Conservation (phyloP, 2,113 vertebrate species). For the Pica pica region DNA sequence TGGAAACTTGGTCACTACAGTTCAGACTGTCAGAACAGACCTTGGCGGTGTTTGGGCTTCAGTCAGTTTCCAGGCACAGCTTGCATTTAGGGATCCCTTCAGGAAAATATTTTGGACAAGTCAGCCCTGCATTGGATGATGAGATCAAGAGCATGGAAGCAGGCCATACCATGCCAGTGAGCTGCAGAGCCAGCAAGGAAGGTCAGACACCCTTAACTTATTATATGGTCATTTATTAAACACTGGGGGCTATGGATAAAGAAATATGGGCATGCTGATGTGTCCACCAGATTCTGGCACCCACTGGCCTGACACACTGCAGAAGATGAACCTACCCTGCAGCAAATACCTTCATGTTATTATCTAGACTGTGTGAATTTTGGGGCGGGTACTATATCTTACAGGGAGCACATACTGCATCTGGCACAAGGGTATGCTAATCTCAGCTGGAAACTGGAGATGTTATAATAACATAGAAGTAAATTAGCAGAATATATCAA, state of each 20-base stretch:
- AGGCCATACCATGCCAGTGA: no score
- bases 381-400: neutral
- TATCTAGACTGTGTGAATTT: neutral
- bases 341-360: neutral
- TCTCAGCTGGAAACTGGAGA: neutral
- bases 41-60: neutral
- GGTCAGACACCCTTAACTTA: rapidly evolving
- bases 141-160: neutral
- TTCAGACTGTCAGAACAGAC: neutral
- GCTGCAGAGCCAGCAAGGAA: neutral
- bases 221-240: neutral
- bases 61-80: neutral
- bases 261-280: rapidly evolving
- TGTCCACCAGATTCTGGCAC: neutral
- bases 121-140: neutral
- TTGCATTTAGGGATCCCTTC: neutral
- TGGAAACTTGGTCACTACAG: neutral
- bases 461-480: neutral
- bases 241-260: neutral
- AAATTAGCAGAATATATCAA: neutral
- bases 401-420: no score
- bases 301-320: neutral
- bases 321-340: neutral
- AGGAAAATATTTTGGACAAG: neutral
- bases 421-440: neutral